Evolutionary conservation across 2,888 invertebrate species (phyloP).

Genomic region (Stictocephala bisonia): DNA sequence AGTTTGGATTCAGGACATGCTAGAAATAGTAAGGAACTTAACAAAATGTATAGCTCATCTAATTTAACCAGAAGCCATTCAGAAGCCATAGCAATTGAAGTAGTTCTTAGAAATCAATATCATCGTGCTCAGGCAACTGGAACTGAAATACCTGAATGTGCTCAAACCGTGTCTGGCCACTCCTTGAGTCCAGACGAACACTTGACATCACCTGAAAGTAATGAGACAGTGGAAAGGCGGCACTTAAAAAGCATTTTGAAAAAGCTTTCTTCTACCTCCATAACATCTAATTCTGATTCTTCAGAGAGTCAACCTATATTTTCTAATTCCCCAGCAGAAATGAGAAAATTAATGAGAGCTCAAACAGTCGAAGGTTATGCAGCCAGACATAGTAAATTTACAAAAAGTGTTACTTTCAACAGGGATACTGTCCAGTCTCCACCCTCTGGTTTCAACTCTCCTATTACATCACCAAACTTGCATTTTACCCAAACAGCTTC

Average conservation of each 20-base stretch:
- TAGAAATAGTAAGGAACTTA: conserved; percentile 15
- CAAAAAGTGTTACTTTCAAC: conserved; percentile 91
- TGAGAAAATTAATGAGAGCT: conserved; percentile 79
- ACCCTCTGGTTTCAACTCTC: conserved; percentile 64
- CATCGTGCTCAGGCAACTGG: conserved; percentile 25
- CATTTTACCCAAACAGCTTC: conserved; percentile 6
- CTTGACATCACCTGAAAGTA: conserved; percentile 71
- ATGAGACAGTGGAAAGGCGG: conserved; percentile 84
- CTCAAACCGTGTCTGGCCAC: background rate
- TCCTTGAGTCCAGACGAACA: conserved; percentile 2
- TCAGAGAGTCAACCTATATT: conserved; percentile 55
- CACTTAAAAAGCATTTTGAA: conserved; percentile 88
- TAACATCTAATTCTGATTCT: conserved; percentile 41
- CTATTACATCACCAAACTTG: conserved; percentile 9
- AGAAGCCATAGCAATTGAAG: conserved; percentile 82
- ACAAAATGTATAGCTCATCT: conserved; percentile 23
- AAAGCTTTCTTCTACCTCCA: conserved; percentile 77
- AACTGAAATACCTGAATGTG: background rate
- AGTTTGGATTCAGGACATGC: conserved; percentile 75
- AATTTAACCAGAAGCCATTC: conserved; percentile 81
- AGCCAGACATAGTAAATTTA: conserved; percentile 86
- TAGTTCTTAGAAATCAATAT: conserved; percentile 59
- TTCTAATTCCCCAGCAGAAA: conserved; percentile 66
- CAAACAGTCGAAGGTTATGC: conserved; percentile 91
- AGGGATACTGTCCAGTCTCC: conserved; percentile 85